These are phyloP conservation scores for Cyclophora albipunctata DNA, from an alignment of 2,888 invertebrate genomes.

Conservation along the genomic window DNA sequence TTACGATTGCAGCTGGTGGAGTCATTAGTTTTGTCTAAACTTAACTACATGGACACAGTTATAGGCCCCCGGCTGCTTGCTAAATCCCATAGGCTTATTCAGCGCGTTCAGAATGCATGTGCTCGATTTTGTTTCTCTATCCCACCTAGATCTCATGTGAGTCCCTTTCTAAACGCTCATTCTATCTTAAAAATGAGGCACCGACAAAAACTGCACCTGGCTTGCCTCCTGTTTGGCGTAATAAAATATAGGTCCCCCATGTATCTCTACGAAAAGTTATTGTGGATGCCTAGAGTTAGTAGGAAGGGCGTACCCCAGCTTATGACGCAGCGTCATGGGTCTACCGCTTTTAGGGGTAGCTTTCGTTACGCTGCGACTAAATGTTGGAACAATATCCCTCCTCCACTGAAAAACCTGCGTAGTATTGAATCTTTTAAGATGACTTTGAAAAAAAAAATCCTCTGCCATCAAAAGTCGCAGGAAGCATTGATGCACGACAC, in stretches of 20 bases:
- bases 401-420: not conserved
- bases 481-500: too few species aligned
- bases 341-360: not conserved
- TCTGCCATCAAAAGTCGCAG: too few species aligned
- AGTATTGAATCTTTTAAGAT: not conserved
- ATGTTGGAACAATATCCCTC: not conserved
- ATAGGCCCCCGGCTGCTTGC: not conserved
- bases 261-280: too few species aligned
- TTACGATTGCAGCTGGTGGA: conserved; percentile 1
- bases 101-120: conserved; percentile 11
- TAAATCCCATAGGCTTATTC: not conserved
- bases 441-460: too few species aligned
- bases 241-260: too few species aligned
- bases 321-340: not conserved
- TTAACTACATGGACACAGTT: conserved; percentile 2
- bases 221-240: not conserved
- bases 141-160: not conserved
- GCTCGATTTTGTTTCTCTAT: conserved; percentile 7
- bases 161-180: not conserved
- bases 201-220: not conserved
- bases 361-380: not conserved
- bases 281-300: not conserved
- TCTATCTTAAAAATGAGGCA: not conserved
- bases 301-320: not conserved
- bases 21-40: conserved; percentile 1